A percentile compares a stretch with the other conserved stretches of the same genome.
These are phyloP conservation scores for Antennarius maculatus DNA, from an alignment of 2,797 vertebrate genomes.

Conservation along the genomic window DNA sequence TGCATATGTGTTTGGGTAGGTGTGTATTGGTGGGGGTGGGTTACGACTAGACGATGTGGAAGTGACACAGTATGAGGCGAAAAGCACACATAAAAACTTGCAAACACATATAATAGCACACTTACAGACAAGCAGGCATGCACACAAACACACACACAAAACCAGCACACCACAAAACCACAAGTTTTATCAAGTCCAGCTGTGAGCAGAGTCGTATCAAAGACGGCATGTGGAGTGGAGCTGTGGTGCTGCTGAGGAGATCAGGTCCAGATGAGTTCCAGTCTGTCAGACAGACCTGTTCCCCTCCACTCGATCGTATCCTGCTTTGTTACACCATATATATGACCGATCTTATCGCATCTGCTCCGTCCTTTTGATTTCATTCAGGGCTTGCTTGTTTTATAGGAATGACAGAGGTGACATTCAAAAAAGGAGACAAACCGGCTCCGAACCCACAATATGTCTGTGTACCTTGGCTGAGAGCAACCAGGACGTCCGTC, in stretches of 20 bases:
- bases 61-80: conserved; percentile 84
- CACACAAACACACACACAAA: conserved; percentile 31
- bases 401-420: conserved; percentile 37
- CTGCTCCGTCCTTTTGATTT: conserved; percentile 38
- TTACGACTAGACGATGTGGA: conserved; percentile 82
- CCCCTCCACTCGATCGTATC: conserved; percentile 47
- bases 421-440: conserved; percentile 46
- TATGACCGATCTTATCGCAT: conserved; percentile 36
- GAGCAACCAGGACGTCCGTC: conserved; percentile 57
- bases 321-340: conserved; percentile 44
- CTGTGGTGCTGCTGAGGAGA: conserved; percentile 88
- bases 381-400: conserved; percentile 49
- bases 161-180: conserved; percentile 68
- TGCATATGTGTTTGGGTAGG: conserved; percentile 27
- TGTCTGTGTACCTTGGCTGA: conserved; percentile 41
- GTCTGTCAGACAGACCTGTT: conserved; percentile 61
- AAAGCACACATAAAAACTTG: conserved; percentile 61
- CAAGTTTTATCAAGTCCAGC: conserved; percentile 84
- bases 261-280: conserved; percentile 89
- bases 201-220: conserved; percentile 89
- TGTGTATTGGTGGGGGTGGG: conserved; percentile 54
- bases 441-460: conserved; percentile 32
- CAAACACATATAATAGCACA: conserved; percentile 57
- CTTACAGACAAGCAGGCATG: conserved; percentile 24
- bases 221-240: conserved; percentile 88